These are phyloP conservation scores for Sinocyclocheilus anshuiensis DNA, from an alignment of 2,113 vertebrate species.

Conservation along the genomic window DNA sequence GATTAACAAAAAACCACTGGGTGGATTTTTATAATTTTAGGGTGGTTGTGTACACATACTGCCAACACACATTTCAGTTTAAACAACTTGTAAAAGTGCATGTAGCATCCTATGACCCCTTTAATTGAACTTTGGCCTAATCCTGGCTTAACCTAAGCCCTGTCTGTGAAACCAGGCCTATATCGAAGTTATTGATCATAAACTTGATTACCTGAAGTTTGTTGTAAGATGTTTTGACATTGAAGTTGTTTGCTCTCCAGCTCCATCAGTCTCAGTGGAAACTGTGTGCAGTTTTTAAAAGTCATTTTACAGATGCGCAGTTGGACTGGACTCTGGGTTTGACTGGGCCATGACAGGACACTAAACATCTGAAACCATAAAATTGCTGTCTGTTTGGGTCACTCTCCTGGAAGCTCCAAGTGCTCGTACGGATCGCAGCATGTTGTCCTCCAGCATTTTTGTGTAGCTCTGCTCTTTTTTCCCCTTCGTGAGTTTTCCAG, in stretches of 20 bases:
- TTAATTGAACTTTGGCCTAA: no score
- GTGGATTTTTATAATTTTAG: no score
- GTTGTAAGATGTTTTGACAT: not conserved
- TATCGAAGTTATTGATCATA: no score
- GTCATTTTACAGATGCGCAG: constrained; percentile 19
- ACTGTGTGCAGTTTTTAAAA: not conserved
- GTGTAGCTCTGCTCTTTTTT: not conserved
- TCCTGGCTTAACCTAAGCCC: no score
- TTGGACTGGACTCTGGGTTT: not conserved
- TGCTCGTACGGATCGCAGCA: not conserved
- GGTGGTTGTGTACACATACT: no score
- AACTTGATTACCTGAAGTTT: not conserved
- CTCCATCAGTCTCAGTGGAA: not conserved
- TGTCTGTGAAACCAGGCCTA: no score
- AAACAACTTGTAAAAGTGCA: no score
- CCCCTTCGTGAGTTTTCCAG: not conserved
- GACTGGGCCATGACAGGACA: not conserved
- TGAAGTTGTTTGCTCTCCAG: not conserved
- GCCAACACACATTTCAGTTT: no score
- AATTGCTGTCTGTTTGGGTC: not conserved
- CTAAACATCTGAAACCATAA: not conserved
- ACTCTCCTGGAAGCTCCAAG: constrained; percentile 11
- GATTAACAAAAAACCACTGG: no score
- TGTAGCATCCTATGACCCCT: no score
- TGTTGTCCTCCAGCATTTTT: not conserved